Conservation (phyloP, 2,113 vertebrate genomes). For the Neopipo cinnamomea region DNA sequence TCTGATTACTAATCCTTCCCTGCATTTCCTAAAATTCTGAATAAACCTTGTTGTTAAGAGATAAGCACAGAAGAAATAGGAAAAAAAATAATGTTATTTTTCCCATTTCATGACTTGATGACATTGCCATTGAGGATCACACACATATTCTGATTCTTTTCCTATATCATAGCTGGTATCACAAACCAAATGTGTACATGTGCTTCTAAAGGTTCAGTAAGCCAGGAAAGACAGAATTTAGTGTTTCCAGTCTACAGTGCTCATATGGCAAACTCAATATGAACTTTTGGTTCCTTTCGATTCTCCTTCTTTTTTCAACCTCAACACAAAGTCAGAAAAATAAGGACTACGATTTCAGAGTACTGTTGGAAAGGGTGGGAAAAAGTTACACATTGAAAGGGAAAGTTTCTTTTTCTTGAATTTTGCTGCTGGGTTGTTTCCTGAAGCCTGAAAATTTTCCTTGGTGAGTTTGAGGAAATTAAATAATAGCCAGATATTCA, state of each 20-base stretch:
- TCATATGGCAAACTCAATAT: background rate
- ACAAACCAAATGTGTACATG: accelerated
- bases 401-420: background rate
- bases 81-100: accelerated
- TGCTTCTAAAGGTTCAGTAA: background rate
- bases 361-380: background rate
- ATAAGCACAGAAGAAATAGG: background rate
- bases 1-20: background rate
- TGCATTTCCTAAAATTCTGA: background rate
- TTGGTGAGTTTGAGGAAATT: background rate
- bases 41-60: background rate
- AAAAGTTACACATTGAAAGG: background rate
- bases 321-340: background rate
- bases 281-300: background rate
- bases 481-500: background rate
- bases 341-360: background rate
- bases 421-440: background rate
- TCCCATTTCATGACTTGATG: background rate
- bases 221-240: background rate
- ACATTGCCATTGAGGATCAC: accelerated
- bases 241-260: background rate
- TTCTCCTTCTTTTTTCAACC: background rate
- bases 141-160: background rate
- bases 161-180: accelerated
- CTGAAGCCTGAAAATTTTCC: background rate